phyloP scores from a whole-genome alignment of 1,140 invertebrate genomes.

The Mizuhopecten yessoensis region DNA sequence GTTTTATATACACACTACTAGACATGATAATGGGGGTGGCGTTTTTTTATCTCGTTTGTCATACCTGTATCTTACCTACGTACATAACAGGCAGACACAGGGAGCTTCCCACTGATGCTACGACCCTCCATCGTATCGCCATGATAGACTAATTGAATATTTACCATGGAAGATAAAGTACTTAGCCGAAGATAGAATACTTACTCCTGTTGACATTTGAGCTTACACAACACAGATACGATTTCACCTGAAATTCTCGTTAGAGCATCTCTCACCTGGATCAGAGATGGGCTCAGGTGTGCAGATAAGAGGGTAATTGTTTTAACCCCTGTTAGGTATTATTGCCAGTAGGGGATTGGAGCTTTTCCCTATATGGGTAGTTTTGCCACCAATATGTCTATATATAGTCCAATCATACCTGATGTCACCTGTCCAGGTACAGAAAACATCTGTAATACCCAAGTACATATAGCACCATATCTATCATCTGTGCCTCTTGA shows the following conservation, averaged over 20 bases:
- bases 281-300: neutral
- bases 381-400: neutral
- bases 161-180: constrained; percentile 28
- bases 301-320: neutral
- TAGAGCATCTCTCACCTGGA: constrained; percentile 11
- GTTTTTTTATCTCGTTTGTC: constrained; percentile 26
- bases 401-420: too few relatives aligned
- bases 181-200: neutral
- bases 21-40: neutral
- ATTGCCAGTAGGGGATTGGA: neutral
- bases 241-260: constrained; percentile 23
- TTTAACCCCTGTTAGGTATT: neutral
- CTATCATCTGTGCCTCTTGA: neutral
- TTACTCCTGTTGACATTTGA: constrained; percentile 7
- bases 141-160: constrained; percentile 36
- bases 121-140: neutral
- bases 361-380: neutral
- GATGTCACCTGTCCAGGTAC: neutral
- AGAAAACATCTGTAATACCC: neutral
- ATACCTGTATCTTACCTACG: constrained; percentile 1
- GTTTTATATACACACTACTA: constrained; percentile 1
- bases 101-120: constrained; percentile 14
- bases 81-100: neutral
- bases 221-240: neutral
- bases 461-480: neutral